Base-by-base conservation (phyloP, 37 sponge, comb jelly and placozoan species). In the Bolinopsis microptera region DNA sequence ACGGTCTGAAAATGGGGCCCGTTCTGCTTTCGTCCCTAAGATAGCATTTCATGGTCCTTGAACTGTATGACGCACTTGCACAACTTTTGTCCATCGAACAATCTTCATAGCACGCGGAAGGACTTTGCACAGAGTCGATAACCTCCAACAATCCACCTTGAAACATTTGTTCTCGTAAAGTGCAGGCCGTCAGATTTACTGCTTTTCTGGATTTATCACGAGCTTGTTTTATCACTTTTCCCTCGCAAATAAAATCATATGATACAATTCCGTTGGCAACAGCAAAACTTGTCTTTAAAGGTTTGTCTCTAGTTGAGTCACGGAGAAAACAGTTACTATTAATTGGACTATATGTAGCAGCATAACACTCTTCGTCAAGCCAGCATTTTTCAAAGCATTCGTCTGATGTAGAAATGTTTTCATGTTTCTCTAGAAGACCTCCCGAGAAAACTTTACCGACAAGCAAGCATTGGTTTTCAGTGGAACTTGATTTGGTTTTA, bases 201-300 rank as follows among this genome's bases (percentile, higher is more conserved):
- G 61, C 13, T 48, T 18, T 13, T 48, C 61, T 48, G 5, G 61
- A 48, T 13, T 48, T 5, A 18, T 5, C 61, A 48, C 61, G 5
- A 13, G 61, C 61, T 48, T 48, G 9, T 48, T 48, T 48, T 18
- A 48, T 13, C 5, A 48, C 5, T 32, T 77, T 77, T 34, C 37
- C 36, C 27, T 77, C 80, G 33, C 80, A 77, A 32, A 32, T 77
- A 18, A 77, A 77, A 77, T 77, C 80, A 34, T 77, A 77, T 9
- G 80, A 77, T 21, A 77, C 80, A 33, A 77, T 1, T 32, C 18
- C 36, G 32, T 77, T 13, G 21, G 33, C 33, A 35, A 32, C 22
- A 32, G 80, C 80, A 35, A 32, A 77, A 35, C 33, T 34, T 35
- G 80, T 77, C 13, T 32, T 32, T 16, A 77, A 5, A 16, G 80